Evolutionary conservation across 2,113 vertebrate genomes (phyloP).

Genomic region (Genyomyrus donnyi): DNA sequence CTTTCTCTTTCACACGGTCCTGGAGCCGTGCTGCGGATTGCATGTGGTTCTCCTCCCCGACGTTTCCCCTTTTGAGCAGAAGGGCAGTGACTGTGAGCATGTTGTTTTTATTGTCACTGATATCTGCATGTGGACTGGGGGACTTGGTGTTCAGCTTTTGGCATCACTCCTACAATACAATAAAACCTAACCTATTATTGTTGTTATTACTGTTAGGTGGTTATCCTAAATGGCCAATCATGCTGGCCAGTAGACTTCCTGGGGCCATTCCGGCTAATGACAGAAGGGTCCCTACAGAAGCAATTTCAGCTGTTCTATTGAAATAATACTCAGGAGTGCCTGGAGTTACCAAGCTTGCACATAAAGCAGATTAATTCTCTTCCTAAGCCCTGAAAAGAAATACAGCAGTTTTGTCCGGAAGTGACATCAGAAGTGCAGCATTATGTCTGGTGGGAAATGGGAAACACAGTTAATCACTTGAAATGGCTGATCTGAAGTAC

Average conservation of each 20-base stretch:
- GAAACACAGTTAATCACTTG: not conserved
- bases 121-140: not conserved
- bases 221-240: not conserved
- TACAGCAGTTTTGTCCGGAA: not conserved
- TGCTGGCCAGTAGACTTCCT: not conserved
- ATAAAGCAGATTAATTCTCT: not conserved
- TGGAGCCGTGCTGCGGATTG: constrained; percentile 7
- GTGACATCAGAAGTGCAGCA: not conserved
- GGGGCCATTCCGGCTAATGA: not conserved
- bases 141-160: not conserved
- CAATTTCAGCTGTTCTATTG: not conserved
- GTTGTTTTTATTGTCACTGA: not conserved
- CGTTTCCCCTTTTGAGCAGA: constrained; percentile 15
- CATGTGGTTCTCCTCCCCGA: constrained; percentile 34
- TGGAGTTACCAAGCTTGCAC: not conserved
- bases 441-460: not conserved
- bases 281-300: not conserved
- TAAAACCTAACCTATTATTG: not conserved
- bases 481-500: not conserved
- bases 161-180: not conserved
- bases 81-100: not conserved
- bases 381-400: not conserved
- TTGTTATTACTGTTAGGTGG: not conserved
- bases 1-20: constrained; percentile 16
- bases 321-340: not conserved